phyloP scores from a whole-genome alignment of 2,113 vertebrate species.

The Heliornis fulica region DNA sequence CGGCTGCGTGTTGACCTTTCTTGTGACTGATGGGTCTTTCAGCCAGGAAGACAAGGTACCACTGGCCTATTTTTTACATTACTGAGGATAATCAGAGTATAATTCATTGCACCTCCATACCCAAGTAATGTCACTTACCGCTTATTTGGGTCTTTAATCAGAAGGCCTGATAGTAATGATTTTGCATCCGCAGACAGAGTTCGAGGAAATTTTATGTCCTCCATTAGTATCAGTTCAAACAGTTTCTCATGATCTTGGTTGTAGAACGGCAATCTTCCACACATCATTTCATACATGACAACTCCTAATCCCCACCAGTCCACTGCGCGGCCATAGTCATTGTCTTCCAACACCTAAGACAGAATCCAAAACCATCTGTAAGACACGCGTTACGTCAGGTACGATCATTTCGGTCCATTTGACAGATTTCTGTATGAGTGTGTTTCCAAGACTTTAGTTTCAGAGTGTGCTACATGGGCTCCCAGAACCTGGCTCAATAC shows the following conservation, averaged over 20 bases:
- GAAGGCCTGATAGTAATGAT: constrained; percentile 93
- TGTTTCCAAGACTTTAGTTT: not conserved
- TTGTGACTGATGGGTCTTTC: not conserved
- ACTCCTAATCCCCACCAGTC: constrained; percentile 98
- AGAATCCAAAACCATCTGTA: constrained; percentile 1
- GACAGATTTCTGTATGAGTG: accelerated
- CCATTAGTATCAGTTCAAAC: constrained; percentile 97
- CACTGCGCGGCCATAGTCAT: constrained; percentile 94
- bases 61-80: not conserved
- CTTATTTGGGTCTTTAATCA: constrained; percentile 98
- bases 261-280: constrained; percentile 94
- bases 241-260: constrained; percentile 99
- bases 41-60: not conserved
- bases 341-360: constrained; percentile 92
- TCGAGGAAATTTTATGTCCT: constrained; percentile 97
- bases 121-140: constrained; percentile 73
- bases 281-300: constrained; percentile 99
- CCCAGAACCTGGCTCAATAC: not conserved
- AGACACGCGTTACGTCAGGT: not conserved
- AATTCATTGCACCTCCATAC: not conserved
- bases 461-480: not conserved
- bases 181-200: constrained; percentile 95
- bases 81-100: not conserved
- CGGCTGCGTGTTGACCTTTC: not conserved
- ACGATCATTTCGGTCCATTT: not conserved